These are phyloP conservation scores for Porites lutea DNA, from an alignment of 64 coral and sea anemone genomes.

Conservation along the genomic window DNA sequence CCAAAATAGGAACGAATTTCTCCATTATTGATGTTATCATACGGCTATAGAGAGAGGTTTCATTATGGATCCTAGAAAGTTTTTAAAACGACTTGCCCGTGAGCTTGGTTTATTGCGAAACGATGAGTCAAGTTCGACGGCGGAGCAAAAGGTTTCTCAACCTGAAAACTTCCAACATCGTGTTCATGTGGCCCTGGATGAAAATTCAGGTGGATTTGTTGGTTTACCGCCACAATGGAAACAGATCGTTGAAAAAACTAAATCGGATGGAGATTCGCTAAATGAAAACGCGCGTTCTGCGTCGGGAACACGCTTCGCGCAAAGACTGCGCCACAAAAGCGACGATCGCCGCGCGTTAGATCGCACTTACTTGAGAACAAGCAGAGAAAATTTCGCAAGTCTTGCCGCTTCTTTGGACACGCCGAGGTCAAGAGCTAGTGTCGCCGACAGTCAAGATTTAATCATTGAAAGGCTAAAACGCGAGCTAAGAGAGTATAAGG, in stretches of 20 bases:
- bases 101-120: slow-evolving; percentile 1
- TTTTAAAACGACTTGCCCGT: slow-evolving; percentile 15
- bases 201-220: slow-evolving; percentile 29
- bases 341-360: background rate
- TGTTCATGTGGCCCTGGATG: slow-evolving; percentile 48
- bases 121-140: background rate
- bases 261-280: background rate
- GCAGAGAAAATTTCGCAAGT: slow-evolving; percentile 9
- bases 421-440: slow-evolving; percentile 39
- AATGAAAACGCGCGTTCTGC: background rate
- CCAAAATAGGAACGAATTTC: background rate
- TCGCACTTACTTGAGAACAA: slow-evolving; percentile 7
- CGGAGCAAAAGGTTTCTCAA: slow-evolving; percentile 25
- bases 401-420: slow-evolving; percentile 34
- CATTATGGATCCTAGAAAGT: slow-evolving; percentile 41
- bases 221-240: slow-evolving; percentile 65
- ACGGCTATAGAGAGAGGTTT: background rate
- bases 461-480: slow-evolving; percentile 61
- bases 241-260: slow-evolving; percentile 17
- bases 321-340: background rate
- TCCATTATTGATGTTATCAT: background rate
- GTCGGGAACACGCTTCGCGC: background rate
- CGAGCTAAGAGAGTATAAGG: slow-evolving; percentile 58
- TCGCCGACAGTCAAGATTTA: slow-evolving; percentile 54
- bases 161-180: slow-evolving; percentile 61